Conservation (phyloP, 2,113 vertebrate species). For the Spea multiplicata region DNA sequence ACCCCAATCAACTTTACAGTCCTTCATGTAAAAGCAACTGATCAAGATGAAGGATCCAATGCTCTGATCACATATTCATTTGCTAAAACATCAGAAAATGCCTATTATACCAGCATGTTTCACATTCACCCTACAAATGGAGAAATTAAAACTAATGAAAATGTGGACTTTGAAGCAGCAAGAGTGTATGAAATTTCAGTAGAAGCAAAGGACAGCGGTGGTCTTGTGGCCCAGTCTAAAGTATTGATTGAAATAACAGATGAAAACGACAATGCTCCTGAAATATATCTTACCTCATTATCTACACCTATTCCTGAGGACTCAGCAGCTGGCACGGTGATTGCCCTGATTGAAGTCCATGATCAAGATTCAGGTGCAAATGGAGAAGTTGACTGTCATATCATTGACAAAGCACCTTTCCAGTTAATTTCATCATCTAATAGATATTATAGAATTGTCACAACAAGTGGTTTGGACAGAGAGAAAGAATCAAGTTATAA, state of each 20-base stretch:
- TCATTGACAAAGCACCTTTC: constrained; percentile 62
- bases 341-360: constrained; percentile 65
- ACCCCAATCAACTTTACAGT: constrained; percentile 55
- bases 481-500: constrained; percentile 59
- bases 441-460: constrained; percentile 65
- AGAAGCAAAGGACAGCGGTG: constrained; percentile 73
- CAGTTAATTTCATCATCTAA: constrained; percentile 57
- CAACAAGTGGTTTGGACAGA: constrained; percentile 57
- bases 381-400: constrained; percentile 60
- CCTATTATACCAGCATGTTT: constrained; percentile 51
- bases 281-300: constrained; percentile 50
- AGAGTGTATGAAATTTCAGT: constrained; percentile 67
- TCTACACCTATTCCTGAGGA: constrained; percentile 64
- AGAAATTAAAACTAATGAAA: constrained; percentile 60
- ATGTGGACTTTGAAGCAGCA: constrained; percentile 72
- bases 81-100: constrained; percentile 27
- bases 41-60: constrained; percentile 69
- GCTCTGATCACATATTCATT: constrained; percentile 67
- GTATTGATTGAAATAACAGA: constrained; percentile 72
- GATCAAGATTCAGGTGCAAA: constrained; percentile 65
- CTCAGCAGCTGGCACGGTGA: constrained; percentile 57
- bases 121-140: constrained; percentile 64
- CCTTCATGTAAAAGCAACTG: constrained; percentile 64
- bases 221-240: constrained; percentile 65
- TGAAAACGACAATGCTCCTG: constrained; percentile 67